These are phyloP conservation scores for Vesta saturnalis DNA, from an alignment of 2,888 invertebrate species.

Conservation along the genomic window DNA sequence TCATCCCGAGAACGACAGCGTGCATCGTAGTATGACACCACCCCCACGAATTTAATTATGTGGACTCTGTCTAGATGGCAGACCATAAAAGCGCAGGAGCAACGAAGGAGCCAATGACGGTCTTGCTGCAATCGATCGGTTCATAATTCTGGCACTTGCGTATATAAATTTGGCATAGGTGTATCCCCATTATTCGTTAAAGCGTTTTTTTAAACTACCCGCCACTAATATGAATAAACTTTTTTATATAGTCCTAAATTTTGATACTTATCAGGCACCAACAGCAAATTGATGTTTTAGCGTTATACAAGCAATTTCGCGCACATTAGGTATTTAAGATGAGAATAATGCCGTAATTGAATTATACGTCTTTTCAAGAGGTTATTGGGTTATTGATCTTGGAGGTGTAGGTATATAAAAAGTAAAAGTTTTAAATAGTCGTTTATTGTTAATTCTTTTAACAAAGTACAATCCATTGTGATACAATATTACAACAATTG, in stretches of 20 bases:
- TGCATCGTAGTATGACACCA: conserved; percentile 53
- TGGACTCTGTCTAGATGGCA: conserved; percentile 56
- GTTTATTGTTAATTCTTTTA: conserved; percentile 60
- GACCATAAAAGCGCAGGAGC: conserved; percentile 52
- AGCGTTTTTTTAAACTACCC: conserved; percentile 10
- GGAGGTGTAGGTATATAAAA: background rate
- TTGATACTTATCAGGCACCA: background rate
- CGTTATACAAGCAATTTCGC: background rate
- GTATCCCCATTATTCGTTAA: background rate
- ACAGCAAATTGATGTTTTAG: background rate
- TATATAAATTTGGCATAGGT: background rate
- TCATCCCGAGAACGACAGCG: conserved; percentile 55
- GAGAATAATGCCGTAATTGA: background rate
- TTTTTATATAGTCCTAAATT: background rate
- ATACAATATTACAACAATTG: conserved; percentile 61
- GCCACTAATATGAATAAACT: conserved; percentile 6
- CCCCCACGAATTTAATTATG: conserved; percentile 55
- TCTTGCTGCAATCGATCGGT: conserved; percentile 49
- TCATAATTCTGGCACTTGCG: conserved; percentile 24
- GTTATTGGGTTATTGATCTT: background rate
- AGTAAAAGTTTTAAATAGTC: conserved; percentile 29
- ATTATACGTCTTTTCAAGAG: background rate
- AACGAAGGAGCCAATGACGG: conserved; percentile 51
- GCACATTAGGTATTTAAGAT: background rate
- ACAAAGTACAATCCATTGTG: conserved; percentile 64